phyloP scores from a whole-genome alignment of 2,888 invertebrate genomes.

The Leptinotarsa peninsularis region DNA sequence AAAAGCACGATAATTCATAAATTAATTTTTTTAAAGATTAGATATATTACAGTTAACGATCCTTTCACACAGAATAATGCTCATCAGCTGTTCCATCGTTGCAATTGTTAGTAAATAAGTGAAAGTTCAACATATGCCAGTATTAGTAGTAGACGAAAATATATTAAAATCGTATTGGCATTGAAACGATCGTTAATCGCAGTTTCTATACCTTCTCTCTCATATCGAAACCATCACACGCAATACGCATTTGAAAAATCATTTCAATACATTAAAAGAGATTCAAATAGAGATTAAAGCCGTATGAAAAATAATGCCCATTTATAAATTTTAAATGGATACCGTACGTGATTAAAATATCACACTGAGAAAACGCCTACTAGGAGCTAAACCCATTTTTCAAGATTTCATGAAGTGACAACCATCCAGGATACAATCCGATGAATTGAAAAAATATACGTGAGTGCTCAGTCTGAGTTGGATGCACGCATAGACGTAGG shows the following conservation, averaged over 20 bases:
- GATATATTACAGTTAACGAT: too few relatives aligned
- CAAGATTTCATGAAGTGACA: slow-evolving; percentile 26
- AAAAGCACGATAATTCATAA: too few relatives aligned
- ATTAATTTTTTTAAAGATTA: too few relatives aligned
- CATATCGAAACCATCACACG: slow-evolving; percentile 1
- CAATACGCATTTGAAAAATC: slow-evolving; percentile 24
- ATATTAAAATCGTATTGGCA: too few relatives aligned
- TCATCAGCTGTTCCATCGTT: too few relatives aligned
- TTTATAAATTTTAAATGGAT: slow-evolving; percentile 23
- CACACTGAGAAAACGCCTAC: slow-evolving; percentile 33
- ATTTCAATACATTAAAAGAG: slow-evolving; percentile 21
- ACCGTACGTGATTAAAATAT: slow-evolving; percentile 33
- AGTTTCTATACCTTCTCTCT: background rate
- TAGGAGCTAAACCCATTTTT: slow-evolving; percentile 26
- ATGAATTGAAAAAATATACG: background rate
- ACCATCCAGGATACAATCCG: slow-evolving; percentile 19
- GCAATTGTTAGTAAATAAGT: too few relatives aligned
- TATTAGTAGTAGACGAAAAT: too few relatives aligned
- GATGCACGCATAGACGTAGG: background rate
- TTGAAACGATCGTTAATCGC: background rate
- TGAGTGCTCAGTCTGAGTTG: background rate
- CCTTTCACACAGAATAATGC: too few relatives aligned
- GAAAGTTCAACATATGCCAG: too few relatives aligned
- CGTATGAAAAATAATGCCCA: slow-evolving; percentile 27
- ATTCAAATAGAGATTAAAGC: slow-evolving; percentile 28